Evolutionary conservation across 2,797 vertebrate genomes (phyloP).

Genomic region (Hipposideros larvatus): DNA sequence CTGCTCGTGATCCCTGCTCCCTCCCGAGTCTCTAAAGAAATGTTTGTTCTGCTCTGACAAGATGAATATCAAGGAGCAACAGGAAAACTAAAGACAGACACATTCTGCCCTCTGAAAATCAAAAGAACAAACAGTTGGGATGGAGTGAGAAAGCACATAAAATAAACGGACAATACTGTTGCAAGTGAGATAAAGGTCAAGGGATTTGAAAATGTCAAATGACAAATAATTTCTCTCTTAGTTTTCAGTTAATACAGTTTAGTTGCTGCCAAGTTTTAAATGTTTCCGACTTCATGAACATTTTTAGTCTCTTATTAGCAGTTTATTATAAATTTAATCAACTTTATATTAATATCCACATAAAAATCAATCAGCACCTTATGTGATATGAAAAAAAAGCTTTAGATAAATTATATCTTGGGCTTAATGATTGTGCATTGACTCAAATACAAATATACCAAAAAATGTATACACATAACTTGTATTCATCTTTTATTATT

Average conservation of each 20-base stretch:
- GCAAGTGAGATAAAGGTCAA: conserved; percentile 74
- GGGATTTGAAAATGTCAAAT: conserved; percentile 74
- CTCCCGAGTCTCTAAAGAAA: not conserved
- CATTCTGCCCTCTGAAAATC: not conserved
- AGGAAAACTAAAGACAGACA: not conserved
- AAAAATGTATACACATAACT: too few relatives aligned
- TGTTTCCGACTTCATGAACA: not conserved
- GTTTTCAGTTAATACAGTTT: conserved; percentile 33
- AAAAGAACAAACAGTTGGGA: conserved; percentile 34
- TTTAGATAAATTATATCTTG: not conserved
- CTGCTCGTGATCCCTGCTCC: rapidly evolving
- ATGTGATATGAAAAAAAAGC: conserved; percentile 26
- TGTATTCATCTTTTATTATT: too few relatives aligned
- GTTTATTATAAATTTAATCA: conserved; percentile 68
- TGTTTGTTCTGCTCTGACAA: not conserved
- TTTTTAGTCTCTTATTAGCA: not conserved
- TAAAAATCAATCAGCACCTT: conserved; percentile 72
- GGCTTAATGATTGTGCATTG: not conserved
- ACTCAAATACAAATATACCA: not conserved
- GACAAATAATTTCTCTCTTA: conserved; percentile 66
- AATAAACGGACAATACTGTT: conserved; percentile 74
- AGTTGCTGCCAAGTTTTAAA: conserved; percentile 48
- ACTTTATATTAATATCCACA: conserved; percentile 59
- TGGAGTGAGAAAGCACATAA: conserved; percentile 27
- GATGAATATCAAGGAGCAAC: not conserved